These are phyloP conservation scores for Shinisaurus crocodilurus DNA, from an alignment of 2,113 vertebrate species.

Conservation along the genomic window DNA sequence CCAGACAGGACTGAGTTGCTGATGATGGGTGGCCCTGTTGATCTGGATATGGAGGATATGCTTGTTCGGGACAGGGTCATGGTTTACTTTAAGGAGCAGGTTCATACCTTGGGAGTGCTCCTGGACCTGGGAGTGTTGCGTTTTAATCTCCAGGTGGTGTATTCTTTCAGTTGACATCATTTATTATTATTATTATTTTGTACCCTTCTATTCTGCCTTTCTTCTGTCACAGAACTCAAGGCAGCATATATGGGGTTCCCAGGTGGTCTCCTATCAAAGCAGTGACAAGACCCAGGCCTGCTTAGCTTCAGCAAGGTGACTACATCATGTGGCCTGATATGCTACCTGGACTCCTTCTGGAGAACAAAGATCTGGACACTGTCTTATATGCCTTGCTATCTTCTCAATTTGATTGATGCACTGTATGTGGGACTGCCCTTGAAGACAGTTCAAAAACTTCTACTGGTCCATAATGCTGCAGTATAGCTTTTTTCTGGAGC, in stretches of 20 bases:
- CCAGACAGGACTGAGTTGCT: too few species aligned
- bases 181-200: neutral
- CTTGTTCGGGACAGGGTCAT: too few species aligned
- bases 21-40: too few species aligned
- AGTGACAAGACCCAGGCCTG: neutral
- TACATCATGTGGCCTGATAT: neutral
- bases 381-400: neutral
- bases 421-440: neutral
- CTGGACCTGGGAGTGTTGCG: too few species aligned
- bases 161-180: neutral
- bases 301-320: neutral
- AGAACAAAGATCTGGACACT: neutral
- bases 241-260: neutral
- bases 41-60: too few species aligned
- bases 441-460: neutral
- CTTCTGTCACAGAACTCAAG: neutral
- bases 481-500: neutral
- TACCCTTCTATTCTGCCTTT: neutral
- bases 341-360: neutral
- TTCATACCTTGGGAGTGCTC: too few species aligned
- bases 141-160: neutral
- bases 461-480: neutral
- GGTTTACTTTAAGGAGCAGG: too few species aligned
- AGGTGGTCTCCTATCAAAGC: neutral
- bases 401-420: neutral